A percentile compares a stretch with the other conserved stretches of the same genome.
Evolutionary conservation across 2,888 invertebrate genomes (phyloP).

Genomic region (Leucozona laternaria): DNA sequence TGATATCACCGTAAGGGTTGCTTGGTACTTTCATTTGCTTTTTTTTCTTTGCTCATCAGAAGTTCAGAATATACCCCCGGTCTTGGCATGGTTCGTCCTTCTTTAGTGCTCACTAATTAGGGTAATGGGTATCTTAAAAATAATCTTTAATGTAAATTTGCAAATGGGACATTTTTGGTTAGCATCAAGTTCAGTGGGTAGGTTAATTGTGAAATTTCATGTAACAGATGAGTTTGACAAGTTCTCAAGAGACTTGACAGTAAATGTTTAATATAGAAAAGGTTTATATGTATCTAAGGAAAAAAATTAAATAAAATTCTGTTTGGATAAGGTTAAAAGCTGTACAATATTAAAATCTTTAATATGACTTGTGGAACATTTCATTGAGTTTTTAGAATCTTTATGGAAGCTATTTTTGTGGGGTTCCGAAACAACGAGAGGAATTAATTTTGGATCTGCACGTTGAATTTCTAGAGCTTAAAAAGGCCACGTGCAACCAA

Average conservation of each 20-base stretch:
- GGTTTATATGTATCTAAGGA: background rate
- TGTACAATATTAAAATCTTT: no score
- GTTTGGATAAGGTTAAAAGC: no score
- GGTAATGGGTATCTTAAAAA: conserved; percentile 58
- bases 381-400: no score
- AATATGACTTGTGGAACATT: no score
- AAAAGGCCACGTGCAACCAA: no score
- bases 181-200: conserved; percentile 5
- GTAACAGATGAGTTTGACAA: conserved; percentile 47
- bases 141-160: conserved; percentile 44
- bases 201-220: conserved; percentile 33
- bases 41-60: background rate
- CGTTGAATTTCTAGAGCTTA: no score
- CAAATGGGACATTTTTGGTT: conserved; percentile 15
- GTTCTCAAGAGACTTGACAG: conserved; percentile 33
- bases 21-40: conserved; percentile 2
- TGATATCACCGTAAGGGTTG: conserved; percentile 35
- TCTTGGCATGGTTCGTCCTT: conserved; percentile 40
- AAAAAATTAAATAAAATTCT: background rate
- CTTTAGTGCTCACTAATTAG: conserved; percentile 63
- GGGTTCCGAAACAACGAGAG: no score
- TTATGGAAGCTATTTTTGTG: no score
- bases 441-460: no score
- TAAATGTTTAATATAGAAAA: conserved; percentile 14
- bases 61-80: background rate